A percentile compares a stretch with the other conserved stretches of the same genome.
These are phyloP conservation scores for Apamea crenata DNA, from an alignment of 2,888 invertebrate genomes.

Conservation along the genomic window DNA sequence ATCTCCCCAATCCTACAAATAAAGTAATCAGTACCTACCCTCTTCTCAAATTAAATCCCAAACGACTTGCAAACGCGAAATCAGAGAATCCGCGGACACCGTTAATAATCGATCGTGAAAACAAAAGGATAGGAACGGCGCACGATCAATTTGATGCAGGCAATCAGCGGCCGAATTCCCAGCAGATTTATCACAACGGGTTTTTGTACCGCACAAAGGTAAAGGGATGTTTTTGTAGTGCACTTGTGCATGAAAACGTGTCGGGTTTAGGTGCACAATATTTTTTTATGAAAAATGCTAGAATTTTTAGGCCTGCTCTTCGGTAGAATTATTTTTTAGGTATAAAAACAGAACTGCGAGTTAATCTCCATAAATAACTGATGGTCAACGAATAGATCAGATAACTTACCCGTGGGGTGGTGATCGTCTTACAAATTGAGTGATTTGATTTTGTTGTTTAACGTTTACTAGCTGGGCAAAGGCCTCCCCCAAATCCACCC, in stretches of 20 bases:
- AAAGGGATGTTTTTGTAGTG: constrained; percentile 29
- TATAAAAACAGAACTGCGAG: no score
- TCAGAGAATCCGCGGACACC: constrained; percentile 36
- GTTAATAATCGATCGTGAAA: constrained; percentile 51
- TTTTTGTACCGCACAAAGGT: constrained; percentile 44
- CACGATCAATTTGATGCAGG: constrained; percentile 57
- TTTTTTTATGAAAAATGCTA: not conserved
- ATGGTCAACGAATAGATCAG: no score
- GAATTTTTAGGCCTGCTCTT: not conserved
- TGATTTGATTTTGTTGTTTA: no score
- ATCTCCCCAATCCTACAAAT: no score
- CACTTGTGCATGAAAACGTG: constrained; percentile 24
- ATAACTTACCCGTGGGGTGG: no score
- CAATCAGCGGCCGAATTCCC: constrained; percentile 66
- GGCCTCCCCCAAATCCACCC: no score
- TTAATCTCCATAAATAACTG: no score
- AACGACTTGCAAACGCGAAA: constrained; percentile 26
- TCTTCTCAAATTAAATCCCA: constrained; percentile 39
- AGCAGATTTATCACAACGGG: constrained; percentile 48
- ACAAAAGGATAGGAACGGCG: constrained; percentile 53
- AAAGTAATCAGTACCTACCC: not conserved
- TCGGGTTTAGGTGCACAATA: not conserved
- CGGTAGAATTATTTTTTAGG: not conserved
- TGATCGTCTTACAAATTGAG: no score
- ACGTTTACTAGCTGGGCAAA: no score